A percentile compares a stretch with the other conserved stretches of the same genome.
Conservation (phyloP, 1,140 invertebrate species). For the Temnothorax longispinosus region DNA sequence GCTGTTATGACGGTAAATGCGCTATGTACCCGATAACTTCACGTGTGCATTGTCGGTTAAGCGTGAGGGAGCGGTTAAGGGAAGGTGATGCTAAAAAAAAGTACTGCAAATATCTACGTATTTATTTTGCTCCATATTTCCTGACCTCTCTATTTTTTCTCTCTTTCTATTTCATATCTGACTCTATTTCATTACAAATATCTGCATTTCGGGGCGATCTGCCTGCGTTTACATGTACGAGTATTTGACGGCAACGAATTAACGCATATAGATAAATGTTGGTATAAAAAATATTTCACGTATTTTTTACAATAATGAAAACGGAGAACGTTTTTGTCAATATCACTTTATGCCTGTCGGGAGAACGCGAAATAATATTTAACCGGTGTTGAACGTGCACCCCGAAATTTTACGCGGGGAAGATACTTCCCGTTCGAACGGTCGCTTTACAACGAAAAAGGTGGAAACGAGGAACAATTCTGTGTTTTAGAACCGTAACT, state of each 20-base stretch:
- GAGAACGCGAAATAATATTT: neutral
- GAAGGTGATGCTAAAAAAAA: neutral
- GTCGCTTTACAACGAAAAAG: neutral
- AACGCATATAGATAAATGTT: neutral
- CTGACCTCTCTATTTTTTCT: too few relatives aligned
- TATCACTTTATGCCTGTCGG: neutral
- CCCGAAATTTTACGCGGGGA: neutral
- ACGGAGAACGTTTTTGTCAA: neutral
- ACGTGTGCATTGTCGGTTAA: neutral
- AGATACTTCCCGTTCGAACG: neutral
- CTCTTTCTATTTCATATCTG: too few relatives aligned
- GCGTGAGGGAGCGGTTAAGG: neutral
- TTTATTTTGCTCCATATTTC: neutral
- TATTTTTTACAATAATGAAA: neutral
- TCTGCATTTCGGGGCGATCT: neutral
- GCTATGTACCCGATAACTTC: neutral
- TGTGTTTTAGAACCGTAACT: conserved; percentile 9
- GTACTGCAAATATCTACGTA: neutral
- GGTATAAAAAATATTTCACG: neutral
- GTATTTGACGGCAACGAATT: neutral
- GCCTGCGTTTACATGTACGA: neutral
- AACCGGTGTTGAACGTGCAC: neutral
- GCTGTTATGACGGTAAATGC: conserved; percentile 8
- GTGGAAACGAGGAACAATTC: neutral
- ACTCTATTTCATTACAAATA: neutral